Evolutionary conservation across 1,140 invertebrate species (phyloP).

Genomic region (Maconellicoccus hirsutus): DNA sequence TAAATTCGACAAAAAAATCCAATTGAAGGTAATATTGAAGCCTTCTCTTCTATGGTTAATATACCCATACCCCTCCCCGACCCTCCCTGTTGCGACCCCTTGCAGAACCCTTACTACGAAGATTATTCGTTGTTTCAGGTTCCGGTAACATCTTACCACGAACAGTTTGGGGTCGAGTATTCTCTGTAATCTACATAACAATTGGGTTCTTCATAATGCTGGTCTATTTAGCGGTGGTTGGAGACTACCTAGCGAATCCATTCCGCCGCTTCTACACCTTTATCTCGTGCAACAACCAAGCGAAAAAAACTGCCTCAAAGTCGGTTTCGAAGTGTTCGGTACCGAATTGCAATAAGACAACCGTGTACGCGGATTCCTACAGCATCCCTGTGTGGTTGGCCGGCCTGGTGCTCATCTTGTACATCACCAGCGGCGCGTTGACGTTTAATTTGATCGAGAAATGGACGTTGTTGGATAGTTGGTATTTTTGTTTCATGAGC

Average conservation of each 20-base stretch:
- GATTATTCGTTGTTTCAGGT: constrained; percentile 44
- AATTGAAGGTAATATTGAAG: too few species aligned
- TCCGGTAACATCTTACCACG: constrained; percentile 85
- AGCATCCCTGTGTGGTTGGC: constrained; percentile 35
- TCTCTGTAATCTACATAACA: constrained; percentile 77
- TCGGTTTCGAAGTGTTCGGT: constrained; percentile 34
- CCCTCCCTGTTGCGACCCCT: too few species aligned
- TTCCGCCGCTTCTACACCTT: constrained; percentile 35
- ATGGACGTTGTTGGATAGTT: constrained; percentile 82
- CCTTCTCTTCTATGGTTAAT: too few species aligned
- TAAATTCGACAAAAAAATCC: too few species aligned
- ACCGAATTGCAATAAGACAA: constrained; percentile 31
- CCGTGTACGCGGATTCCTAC: constrained; percentile 35
- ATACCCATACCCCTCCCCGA: too few species aligned
- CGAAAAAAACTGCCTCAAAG: constrained; percentile 29
- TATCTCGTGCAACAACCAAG: background rate
- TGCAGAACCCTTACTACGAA: background rate
- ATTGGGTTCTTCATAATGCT: constrained; percentile 84
- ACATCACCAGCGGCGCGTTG: constrained; percentile 81
- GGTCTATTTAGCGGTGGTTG: constrained; percentile 73
- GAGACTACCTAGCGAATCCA: constrained; percentile 49
- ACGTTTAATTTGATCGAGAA: constrained; percentile 80
- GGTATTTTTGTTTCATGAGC: constrained; percentile 91
- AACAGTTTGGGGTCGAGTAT: constrained; percentile 69
- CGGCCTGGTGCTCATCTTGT: constrained; percentile 62